Percentiles rank a stretch among this genome's conserved stretches.
phyloP scores from a whole-genome alignment of 92 coral and sea anemone species.

The Blastomussa wellsi region DNA sequence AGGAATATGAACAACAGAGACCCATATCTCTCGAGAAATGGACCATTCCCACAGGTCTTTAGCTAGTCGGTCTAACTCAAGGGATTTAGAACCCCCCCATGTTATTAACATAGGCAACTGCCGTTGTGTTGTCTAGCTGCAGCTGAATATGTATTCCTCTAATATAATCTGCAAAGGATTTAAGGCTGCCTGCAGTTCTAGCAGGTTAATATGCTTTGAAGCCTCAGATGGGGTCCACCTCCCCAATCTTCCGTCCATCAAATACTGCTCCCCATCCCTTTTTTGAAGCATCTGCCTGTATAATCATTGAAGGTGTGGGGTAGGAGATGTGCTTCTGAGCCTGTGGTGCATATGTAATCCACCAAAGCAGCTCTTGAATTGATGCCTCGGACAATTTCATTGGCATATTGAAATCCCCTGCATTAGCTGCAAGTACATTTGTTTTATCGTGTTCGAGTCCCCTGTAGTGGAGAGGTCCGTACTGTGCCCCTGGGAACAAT shows the following conservation, averaged over 20 bases:
- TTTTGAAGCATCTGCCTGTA: constrained; percentile 52
- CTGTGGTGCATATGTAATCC: constrained; percentile 33
- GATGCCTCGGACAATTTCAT: too few species aligned
- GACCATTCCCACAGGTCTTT: too few species aligned
- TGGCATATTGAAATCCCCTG: too few species aligned
- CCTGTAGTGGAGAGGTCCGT: constrained; percentile 53
- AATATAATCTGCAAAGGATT: too few species aligned
- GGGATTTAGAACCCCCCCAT: too few species aligned
- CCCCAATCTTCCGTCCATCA: constrained; percentile 19
- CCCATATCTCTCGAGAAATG: constrained; percentile 42
- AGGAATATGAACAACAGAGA: constrained; percentile 51
- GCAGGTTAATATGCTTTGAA: constrained; percentile 35
- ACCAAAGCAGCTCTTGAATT: constrained; percentile 38
- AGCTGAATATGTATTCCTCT: too few species aligned
- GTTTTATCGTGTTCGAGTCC: constrained; percentile 41
- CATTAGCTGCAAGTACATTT: too few species aligned
- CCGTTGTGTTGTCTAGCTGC: too few species aligned
- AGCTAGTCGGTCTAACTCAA: too few species aligned
- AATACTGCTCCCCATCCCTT: constrained; percentile 58
- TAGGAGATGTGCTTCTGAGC: constrained; percentile 33
- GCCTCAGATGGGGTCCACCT: constrained; percentile 45
- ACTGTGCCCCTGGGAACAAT: constrained; percentile 31
- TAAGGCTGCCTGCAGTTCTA: too few species aligned
- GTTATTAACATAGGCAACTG: too few species aligned
- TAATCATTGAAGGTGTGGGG: too few species aligned